Conservation (phyloP, 2,113 vertebrate species). For the Salvator merianae region DNA sequence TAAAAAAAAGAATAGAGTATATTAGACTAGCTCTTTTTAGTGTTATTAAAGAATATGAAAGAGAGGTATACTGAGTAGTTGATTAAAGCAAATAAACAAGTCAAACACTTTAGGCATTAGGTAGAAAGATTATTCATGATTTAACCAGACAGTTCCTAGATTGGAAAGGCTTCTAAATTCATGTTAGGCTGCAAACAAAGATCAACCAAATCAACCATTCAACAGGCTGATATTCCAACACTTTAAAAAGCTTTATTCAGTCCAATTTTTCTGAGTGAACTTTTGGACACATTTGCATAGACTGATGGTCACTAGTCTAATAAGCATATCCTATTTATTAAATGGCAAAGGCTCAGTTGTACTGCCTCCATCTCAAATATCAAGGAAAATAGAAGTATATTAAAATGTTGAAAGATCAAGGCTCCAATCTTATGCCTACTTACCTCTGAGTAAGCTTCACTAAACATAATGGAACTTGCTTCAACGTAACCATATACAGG, state of each 20-base stretch:
- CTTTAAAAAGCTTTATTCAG: not conserved
- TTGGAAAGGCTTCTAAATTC: not conserved
- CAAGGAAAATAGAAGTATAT: not conserved
- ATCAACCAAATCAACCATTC: slow-evolving; percentile 16
- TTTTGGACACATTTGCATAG: not conserved
- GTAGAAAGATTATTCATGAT: slow-evolving; percentile 3
- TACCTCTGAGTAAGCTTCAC: not conserved
- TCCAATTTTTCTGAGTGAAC: not conserved
- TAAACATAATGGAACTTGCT: not conserved
- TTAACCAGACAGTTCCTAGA: slow-evolving; percentile 1
- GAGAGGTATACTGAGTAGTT: slow-evolving; percentile 4
- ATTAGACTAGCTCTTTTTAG: slow-evolving; percentile 10
- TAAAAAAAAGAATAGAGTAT: slow-evolving; percentile 46
- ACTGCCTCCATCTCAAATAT: not conserved
- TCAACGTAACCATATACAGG: not conserved
- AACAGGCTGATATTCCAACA: not conserved
- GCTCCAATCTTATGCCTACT: not conserved
- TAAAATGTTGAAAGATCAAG: not conserved
- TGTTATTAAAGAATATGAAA: slow-evolving; percentile 8
- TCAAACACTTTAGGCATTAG: not conserved
- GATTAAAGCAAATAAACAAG: too few relatives aligned
- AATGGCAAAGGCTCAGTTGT: not conserved
- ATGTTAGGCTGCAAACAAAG: not conserved
- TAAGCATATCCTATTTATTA: slow-evolving; percentile 3
- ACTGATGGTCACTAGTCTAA: not conserved